phyloP scores from a whole-genome alignment of 1,140 invertebrate genomes.

The Drosophila nigromelanica region DNA sequence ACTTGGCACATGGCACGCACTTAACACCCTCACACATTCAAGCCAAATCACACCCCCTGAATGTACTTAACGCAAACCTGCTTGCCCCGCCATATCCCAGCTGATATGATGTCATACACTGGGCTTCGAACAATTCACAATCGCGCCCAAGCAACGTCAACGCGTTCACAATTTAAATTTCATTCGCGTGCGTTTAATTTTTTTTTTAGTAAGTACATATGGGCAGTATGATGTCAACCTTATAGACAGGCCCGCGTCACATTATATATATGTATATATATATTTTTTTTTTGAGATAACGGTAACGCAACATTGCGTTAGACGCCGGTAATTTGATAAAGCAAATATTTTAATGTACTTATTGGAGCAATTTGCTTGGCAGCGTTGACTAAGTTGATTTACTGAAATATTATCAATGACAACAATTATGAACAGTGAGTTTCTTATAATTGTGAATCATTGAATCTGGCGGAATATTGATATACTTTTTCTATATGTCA shows the following conservation, averaged over 20 bases:
- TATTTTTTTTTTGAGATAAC: conserved; percentile 26
- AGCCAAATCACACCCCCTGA: conserved; percentile 14
- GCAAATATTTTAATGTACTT: conserved; percentile 16
- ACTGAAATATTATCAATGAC: conserved; percentile 37
- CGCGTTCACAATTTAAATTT: conserved; percentile 37
- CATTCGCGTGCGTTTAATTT: conserved; percentile 17
- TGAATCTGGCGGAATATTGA: background rate
- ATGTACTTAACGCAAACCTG: background rate
- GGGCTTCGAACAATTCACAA: conserved; percentile 5
- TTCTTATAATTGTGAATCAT: conserved; percentile 10
- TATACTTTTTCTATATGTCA: too few relatives aligned
- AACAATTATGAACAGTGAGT: conserved; percentile 11
- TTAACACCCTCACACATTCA: conserved; percentile 54
- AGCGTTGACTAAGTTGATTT: conserved; percentile 33
- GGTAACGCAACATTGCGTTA: conserved; percentile 10
- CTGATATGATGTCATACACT: conserved; percentile 44
- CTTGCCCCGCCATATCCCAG: background rate
- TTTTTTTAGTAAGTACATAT: conserved; percentile 23
- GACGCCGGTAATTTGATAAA: conserved; percentile 24
- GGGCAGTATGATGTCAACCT: conserved; percentile 37
- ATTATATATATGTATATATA: conserved; percentile 10
- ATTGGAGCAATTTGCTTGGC: conserved; percentile 17
- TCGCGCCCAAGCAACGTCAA: conserved; percentile 15
- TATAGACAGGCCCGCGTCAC: conserved; percentile 9
- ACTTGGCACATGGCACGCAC: conserved; percentile 62